phyloP scores from a whole-genome alignment of 2,113 vertebrate genomes.

The Cariama cristata region DNA sequence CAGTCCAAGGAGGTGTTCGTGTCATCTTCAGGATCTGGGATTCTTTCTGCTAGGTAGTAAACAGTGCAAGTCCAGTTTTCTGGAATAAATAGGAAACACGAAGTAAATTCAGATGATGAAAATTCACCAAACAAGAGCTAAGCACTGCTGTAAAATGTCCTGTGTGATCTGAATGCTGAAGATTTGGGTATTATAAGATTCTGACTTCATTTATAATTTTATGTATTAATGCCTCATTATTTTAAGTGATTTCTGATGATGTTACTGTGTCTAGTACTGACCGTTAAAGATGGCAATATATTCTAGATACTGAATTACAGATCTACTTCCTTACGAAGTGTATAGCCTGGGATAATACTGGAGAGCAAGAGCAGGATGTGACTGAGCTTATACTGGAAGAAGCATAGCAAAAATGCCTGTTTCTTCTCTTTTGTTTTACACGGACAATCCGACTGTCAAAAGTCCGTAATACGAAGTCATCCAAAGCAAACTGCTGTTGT shows the following conservation, averaged over 20 bases:
- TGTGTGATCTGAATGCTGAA: background rate
- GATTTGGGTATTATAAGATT: background rate
- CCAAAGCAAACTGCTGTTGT: background rate
- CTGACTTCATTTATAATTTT: background rate
- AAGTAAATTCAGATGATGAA: background rate
- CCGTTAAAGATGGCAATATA: too few species aligned
- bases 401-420: too few species aligned
- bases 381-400: too few species aligned
- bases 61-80: background rate
- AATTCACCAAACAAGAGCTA: background rate
- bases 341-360: too few species aligned
- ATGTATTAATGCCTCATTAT: too few species aligned
- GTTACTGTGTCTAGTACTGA: background rate
- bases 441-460: too few species aligned
- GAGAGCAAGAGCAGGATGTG: background rate
- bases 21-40: slow-evolving; percentile 60
- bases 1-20: slow-evolving; percentile 75
- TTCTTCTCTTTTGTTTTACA: background rate
- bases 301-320: background rate
- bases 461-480: too few species aligned
- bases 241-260: background rate
- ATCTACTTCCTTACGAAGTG: rapidly evolving
- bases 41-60: slow-evolving; percentile 69
- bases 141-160: too few species aligned
- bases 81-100: background rate